phyloP scores from a whole-genome alignment of 1,140 invertebrate genomes.

The Delia radicum region DNA sequence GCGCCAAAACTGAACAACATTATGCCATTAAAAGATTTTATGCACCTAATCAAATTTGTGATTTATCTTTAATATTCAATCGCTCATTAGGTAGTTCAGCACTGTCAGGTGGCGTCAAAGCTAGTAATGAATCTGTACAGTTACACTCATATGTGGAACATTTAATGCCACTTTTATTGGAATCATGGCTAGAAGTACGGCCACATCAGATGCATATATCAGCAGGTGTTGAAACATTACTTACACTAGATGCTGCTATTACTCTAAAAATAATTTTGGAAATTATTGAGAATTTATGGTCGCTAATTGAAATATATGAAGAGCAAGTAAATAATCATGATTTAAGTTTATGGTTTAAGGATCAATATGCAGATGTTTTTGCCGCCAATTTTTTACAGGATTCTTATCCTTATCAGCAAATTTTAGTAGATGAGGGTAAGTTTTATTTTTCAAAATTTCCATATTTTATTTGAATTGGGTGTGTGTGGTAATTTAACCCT shows the following conservation, averaged over 20 bases:
- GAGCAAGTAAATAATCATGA: conserved; percentile 42
- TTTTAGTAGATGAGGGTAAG: conserved; percentile 1
- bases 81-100: conserved; percentile 22
- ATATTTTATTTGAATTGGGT: conserved; percentile 17
- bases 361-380: conserved; percentile 59
- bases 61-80: conserved; percentile 31
- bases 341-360: conserved; percentile 57
- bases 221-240: conserved; percentile 51
- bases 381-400: conserved; percentile 57
- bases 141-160: conserved; percentile 61
- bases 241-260: conserved; percentile 60
- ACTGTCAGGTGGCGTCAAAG: neutral
- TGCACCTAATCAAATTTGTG: conserved; percentile 1
- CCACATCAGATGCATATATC: conserved; percentile 46
- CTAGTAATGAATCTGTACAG: conserved; percentile 26
- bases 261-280: conserved; percentile 61
- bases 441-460: neutral
- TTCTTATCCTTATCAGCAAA: conserved; percentile 59
- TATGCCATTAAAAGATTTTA: conserved; percentile 18
- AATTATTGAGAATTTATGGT: conserved; percentile 61
- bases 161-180: conserved; percentile 69
- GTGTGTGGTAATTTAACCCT: too few species aligned
- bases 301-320: conserved; percentile 58
- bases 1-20: conserved; percentile 29
- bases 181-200: conserved; percentile 72